Percentiles rank a stretch among this genome's conserved stretches.
phyloP scores from a whole-genome alignment of 64 coral and sea anemone species.

The Hydrozoanthus tunicans region DNA sequence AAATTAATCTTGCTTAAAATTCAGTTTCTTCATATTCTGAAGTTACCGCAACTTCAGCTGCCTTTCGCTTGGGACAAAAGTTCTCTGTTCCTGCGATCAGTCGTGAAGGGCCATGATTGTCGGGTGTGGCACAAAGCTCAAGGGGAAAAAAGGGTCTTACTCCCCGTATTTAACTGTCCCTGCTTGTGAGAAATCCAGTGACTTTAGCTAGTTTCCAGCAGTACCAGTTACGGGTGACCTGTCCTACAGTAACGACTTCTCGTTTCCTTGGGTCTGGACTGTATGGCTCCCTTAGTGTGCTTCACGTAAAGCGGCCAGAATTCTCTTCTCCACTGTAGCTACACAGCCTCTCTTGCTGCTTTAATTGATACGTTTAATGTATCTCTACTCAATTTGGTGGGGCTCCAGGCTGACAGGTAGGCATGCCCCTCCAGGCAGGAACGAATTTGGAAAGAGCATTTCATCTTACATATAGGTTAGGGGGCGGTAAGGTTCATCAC shows the following conservation, averaged over 20 bases:
- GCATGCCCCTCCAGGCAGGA: neutral
- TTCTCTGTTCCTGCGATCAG: neutral
- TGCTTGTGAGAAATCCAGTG: neutral
- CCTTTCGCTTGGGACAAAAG: neutral
- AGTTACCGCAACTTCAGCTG: neutral
- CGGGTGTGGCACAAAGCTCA: conserved; percentile 1
- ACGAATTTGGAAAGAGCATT: conserved; percentile 42
- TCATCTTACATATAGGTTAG: conserved; percentile 50
- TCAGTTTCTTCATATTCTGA: neutral
- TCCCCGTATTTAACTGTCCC: neutral
- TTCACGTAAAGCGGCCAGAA: neutral
- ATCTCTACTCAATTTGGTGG: neutral
- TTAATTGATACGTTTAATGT: neutral
- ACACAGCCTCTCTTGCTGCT: neutral
- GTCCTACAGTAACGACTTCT: neutral
- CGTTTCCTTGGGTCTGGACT: neutral
- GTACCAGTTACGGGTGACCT: neutral
- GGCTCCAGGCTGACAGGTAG: neutral
- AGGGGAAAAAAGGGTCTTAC: neutral
- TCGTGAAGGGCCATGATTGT: neutral
- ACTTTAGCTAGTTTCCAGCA: conserved; percentile 14
- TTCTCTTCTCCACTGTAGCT: neutral
- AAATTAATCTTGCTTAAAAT: neutral
- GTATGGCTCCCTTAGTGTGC: neutral
- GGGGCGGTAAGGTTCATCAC: conserved; percentile 34